Conservation (phyloP, 2,113 vertebrate genomes). For the Muntiacus reevesi region DNA sequence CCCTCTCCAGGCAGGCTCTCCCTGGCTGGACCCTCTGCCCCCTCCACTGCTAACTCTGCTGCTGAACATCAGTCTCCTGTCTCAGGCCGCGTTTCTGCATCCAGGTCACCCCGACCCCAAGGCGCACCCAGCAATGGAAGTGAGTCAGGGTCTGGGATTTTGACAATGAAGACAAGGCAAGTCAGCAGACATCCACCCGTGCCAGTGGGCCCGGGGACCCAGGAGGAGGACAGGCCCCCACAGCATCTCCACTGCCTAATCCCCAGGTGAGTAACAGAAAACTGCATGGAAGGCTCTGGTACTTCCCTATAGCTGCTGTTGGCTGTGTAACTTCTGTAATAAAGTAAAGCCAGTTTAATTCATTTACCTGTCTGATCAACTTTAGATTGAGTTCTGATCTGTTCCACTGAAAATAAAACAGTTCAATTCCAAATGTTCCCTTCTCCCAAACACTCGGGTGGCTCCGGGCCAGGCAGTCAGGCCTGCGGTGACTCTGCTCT, state of each 20-base stretch:
- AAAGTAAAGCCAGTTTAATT: not conserved
- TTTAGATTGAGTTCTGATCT: not conserved
- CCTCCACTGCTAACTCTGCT: not conserved
- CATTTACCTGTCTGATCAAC: not conserved
- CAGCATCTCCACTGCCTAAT: not conserved
- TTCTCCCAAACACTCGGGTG: not conserved
- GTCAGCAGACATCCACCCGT: not conserved
- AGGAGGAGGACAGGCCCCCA: not conserved
- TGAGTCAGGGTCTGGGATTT: not conserved
- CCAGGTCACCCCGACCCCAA: not conserved
- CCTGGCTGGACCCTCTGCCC: not conserved
- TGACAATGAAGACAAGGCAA: not conserved
- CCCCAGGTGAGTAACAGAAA: not conserved
- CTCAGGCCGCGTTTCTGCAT: not conserved
- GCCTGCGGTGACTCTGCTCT: fast-evolving
- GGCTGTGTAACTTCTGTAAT: not conserved
- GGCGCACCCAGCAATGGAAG: not conserved
- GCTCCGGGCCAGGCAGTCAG: not conserved
- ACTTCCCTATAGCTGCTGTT: not conserved
- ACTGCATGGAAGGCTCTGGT: not conserved
- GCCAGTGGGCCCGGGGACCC: not conserved
- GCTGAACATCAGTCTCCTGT: not conserved
- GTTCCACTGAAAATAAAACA: not conserved
- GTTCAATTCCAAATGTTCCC: not conserved
- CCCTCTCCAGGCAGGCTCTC: too few relatives aligned